Evolutionary conservation across 1,140 invertebrate species (phyloP).

Genomic region (Aradophagus sp.): DNA sequence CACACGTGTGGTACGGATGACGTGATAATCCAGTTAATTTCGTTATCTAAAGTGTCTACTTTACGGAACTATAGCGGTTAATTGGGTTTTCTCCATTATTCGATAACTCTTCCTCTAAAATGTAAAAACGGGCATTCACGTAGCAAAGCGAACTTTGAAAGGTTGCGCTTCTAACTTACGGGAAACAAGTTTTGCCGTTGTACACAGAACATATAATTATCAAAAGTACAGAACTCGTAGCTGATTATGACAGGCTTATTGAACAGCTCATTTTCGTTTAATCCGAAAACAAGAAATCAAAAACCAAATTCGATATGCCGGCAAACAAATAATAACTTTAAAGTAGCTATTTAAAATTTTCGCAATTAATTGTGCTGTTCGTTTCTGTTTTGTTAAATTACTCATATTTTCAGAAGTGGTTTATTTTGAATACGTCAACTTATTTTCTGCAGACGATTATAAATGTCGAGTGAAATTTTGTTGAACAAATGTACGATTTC

Average conservation of each 20-base stretch:
- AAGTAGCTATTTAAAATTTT: no score
- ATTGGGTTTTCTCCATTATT: constrained; percentile 44
- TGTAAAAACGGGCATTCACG: constrained; percentile 34
- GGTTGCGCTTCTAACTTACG: constrained; percentile 35
- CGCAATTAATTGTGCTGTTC: no score
- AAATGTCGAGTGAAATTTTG: no score
- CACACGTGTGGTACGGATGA: constrained; percentile 46
- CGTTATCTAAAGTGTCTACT: constrained; percentile 54
- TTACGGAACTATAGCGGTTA: constrained; percentile 46
- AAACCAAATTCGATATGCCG: no score
- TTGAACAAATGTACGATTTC: no score
- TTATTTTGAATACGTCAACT: no score
- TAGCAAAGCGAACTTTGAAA: constrained; percentile 32
- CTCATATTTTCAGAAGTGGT: no score
- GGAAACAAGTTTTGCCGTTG: constrained; percentile 28
- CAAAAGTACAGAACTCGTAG: constrained; percentile 25
- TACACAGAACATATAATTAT: constrained; percentile 29
- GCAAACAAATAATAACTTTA: no score
- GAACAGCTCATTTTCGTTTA: constrained; percentile 10
- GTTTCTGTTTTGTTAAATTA: no score
- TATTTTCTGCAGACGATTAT: no score
- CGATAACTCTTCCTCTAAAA: constrained; percentile 40
- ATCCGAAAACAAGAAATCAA: constrained; percentile 3
- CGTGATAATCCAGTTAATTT: constrained; percentile 50
- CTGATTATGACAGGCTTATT: constrained; percentile 13